Evolutionary conservation across 1,140 invertebrate genomes (phyloP).

Genomic region (Andricus grossulariae): DNA sequence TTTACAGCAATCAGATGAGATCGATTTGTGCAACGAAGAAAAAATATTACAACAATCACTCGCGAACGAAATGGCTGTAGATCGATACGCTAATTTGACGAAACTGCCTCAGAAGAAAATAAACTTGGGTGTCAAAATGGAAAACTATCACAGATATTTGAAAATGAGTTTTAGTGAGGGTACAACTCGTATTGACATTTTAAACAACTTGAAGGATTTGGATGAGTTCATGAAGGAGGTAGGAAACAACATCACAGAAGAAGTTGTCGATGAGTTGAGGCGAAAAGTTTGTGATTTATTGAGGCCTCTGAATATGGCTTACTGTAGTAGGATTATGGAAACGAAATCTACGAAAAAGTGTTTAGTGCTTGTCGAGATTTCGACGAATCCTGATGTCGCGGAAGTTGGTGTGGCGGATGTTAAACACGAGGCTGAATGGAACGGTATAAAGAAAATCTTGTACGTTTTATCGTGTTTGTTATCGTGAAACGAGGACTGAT

Average conservation of each 20-base stretch:
- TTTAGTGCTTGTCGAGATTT: background rate
- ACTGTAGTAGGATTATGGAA: background rate
- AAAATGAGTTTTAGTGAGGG: constrained; percentile 43
- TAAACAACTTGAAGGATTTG: constrained; percentile 36
- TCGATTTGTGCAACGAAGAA: background rate
- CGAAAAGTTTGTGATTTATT: constrained; percentile 34
- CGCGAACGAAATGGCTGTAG: constrained; percentile 40
- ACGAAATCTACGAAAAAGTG: background rate
- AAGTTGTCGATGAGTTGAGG: constrained; percentile 27
- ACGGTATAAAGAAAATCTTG: constrained; percentile 41
- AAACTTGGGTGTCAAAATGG: constrained; percentile 64
- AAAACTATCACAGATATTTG: constrained; percentile 60
- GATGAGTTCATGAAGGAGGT: background rate
- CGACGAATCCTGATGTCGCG: constrained; percentile 56
- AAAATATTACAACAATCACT: background rate
- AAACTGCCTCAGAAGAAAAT: constrained; percentile 50
- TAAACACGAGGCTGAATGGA: constrained; percentile 36
- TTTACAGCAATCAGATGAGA: background rate
- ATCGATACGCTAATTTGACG: constrained; percentile 48
- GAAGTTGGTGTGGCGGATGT: constrained; percentile 51
- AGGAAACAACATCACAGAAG: background rate
- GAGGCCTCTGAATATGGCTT: background rate
- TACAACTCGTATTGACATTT: background rate
- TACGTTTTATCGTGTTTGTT: constrained; percentile 34
- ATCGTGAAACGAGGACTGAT: background rate